These are phyloP conservation scores for Epinotia brunnichana DNA, from an alignment of 2,888 invertebrate species.

Conservation along the genomic window DNA sequence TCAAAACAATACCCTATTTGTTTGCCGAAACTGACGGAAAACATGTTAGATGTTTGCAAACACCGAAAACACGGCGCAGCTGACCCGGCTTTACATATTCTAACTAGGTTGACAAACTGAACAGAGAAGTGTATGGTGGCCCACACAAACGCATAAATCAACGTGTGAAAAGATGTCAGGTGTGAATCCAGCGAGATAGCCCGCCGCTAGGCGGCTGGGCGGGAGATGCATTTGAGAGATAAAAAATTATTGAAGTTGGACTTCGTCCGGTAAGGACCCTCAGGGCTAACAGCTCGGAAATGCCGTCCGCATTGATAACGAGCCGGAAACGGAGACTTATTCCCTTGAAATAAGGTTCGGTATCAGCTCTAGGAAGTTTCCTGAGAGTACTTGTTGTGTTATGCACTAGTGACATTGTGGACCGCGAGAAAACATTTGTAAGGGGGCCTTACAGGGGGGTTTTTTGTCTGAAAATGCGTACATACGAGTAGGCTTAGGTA, in stretches of 20 bases:
- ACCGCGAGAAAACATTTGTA: constrained; percentile 40
- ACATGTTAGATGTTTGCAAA: too few relatives aligned
- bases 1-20: too few relatives aligned
- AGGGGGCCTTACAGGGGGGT: too few relatives aligned
- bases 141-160: constrained; percentile 53
- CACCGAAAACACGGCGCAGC: too few relatives aligned
- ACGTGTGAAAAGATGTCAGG: constrained; percentile 61
- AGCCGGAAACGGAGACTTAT: constrained; percentile 1
- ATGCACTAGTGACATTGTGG: constrained; percentile 34
- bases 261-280: constrained; percentile 56
- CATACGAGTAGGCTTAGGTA: constrained; percentile 8
- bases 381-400: constrained; percentile 1
- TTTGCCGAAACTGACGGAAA: too few relatives aligned
- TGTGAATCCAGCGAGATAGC: constrained; percentile 66
- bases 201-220: constrained; percentile 52
- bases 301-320: background rate
- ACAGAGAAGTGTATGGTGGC: constrained; percentile 37
- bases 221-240: constrained; percentile 70
- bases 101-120: constrained; percentile 15
- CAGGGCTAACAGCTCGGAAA: constrained; percentile 16
- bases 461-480: constrained; percentile 37
- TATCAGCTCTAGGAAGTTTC: background rate
- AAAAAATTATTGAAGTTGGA: constrained; percentile 72
- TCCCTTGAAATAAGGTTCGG: constrained; percentile 6
- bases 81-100: too few relatives aligned